A percentile compares a stretch with the other conserved stretches of the same genome.
Evolutionary conservation across 2,888 invertebrate species (phyloP).

Genomic region (Netelia inedita): DNA sequence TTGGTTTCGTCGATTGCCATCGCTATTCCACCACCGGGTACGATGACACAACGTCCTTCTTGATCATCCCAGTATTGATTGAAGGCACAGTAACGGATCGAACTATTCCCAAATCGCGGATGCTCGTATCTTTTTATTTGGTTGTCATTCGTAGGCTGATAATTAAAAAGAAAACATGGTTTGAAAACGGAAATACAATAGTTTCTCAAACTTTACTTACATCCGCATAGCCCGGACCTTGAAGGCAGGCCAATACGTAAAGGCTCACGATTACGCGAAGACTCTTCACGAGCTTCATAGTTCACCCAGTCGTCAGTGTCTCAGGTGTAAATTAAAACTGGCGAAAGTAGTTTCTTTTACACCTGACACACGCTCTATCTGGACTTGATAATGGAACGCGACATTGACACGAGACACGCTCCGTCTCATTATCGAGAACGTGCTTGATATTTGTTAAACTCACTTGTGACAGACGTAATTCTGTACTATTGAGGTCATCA

Average conservation of each 20-base stretch:
- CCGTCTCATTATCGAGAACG: not conserved
- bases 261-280: not conserved
- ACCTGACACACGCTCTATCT: not conserved
- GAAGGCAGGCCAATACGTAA: not conserved
- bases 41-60: conserved; percentile 77
- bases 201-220: not conserved
- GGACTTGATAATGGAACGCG: not conserved
- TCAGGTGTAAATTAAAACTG: not conserved
- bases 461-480: not conserved
- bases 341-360: not conserved
- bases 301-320: not conserved
- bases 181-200: not conserved
- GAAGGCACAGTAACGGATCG: conserved; percentile 55
- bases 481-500: not conserved
- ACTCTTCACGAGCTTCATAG: not conserved
- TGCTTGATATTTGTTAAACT: not conserved
- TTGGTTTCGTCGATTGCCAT: conserved; percentile 52
- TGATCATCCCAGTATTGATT: conserved; percentile 81
- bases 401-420: not conserved
- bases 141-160: not conserved
- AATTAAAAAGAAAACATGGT: not conserved
- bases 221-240: not conserved
- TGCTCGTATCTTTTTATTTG: conserved; percentile 10
- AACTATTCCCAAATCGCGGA: conserved; percentile 17
- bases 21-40: conserved; percentile 84